Evolutionary conservation across 35 echinoderm and acorn worm species (phyloP).

Genomic region (Holothuria glaberrima): DNA sequence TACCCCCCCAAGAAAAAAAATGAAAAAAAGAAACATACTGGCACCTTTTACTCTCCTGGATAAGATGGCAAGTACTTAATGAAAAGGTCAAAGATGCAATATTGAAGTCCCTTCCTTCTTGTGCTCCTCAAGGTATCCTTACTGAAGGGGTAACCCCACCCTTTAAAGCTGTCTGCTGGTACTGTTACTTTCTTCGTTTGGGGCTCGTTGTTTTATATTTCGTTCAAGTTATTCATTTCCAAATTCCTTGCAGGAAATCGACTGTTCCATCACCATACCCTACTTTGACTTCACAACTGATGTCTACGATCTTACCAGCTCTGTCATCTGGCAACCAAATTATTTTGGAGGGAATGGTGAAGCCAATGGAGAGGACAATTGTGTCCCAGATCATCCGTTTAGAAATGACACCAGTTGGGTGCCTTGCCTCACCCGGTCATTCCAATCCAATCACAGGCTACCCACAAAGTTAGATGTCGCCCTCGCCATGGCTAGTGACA

Average conservation of each 20-base stretch:
- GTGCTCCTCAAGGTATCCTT: too few species aligned
- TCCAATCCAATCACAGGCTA: slow-evolving; percentile 56
- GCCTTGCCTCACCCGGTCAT: slow-evolving; percentile 78
- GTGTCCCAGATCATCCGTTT: slow-evolving; percentile 94
- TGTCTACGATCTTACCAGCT: slow-evolving; percentile 68
- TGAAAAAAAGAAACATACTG: too few species aligned
- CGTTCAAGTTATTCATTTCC: too few species aligned
- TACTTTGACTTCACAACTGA: slow-evolving; percentile 99
- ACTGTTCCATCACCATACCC: slow-evolving; percentile 85
- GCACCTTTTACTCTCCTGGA: too few species aligned
- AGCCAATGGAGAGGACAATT: slow-evolving; percentile 40
- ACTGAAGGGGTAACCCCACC: too few species aligned
- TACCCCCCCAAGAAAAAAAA: too few species aligned
- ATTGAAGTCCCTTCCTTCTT: too few species aligned
- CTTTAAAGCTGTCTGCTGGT: too few species aligned
- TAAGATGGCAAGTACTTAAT: too few species aligned
- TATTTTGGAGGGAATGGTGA: slow-evolving; percentile 93
- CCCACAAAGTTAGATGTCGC: slow-evolving; percentile 93
- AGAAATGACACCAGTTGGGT: slow-evolving; percentile 65
- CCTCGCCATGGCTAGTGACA: slow-evolving; percentile 68
- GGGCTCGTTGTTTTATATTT: too few species aligned
- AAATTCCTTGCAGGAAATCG: slow-evolving; percentile 80
- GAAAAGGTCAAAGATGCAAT: too few species aligned
- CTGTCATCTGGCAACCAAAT: slow-evolving; percentile 94
- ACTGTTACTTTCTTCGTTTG: too few species aligned